phyloP scores from a whole-genome alignment of 2,888 invertebrate genomes.

The Idaea biselata region DNA sequence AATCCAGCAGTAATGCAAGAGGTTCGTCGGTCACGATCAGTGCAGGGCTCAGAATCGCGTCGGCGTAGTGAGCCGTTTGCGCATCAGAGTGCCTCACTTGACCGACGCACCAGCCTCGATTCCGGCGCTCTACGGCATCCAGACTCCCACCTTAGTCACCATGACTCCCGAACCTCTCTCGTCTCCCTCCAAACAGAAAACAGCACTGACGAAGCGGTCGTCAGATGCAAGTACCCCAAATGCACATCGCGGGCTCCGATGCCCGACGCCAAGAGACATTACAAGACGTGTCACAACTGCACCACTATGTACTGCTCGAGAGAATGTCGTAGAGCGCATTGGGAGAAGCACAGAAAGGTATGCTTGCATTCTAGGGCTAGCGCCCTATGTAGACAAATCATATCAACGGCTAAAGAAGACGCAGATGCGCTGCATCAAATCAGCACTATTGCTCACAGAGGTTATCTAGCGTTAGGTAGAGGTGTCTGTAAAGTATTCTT shows the following conservation, averaged over 20 bases:
- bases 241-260: slow-evolving; percentile 87
- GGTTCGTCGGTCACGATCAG: slow-evolving; percentile 63
- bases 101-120: slow-evolving; percentile 83
- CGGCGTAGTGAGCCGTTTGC: slow-evolving; percentile 69
- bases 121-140: slow-evolving; percentile 59
- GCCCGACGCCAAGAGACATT: slow-evolving; percentile 89
- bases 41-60: slow-evolving; percentile 70
- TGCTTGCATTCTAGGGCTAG: slow-evolving; percentile 95
- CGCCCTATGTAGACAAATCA: slow-evolving; percentile 91
- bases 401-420: slow-evolving; percentile 90
- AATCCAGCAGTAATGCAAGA: slow-evolving; percentile 67
- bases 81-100: slow-evolving; percentile 56
- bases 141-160: slow-evolving; percentile 59
- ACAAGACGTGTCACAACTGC: slow-evolving; percentile 97
- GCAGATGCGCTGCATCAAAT: slow-evolving; percentile 87
- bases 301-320: slow-evolving; percentile 96
- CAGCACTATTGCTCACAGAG: slow-evolving; percentile 90
- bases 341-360: slow-evolving; percentile 95
- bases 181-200: slow-evolving; percentile 73
- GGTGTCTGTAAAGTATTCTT: slow-evolving; percentile 96
- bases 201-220: slow-evolving; percentile 76
- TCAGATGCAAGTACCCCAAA: slow-evolving; percentile 90
- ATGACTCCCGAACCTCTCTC: slow-evolving; percentile 70
- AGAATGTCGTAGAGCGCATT: slow-evolving; percentile 93
- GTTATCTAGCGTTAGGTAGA: slow-evolving; percentile 90